These are phyloP conservation scores for Ditylenchus dipsaci DNA, from an alignment of 1,140 invertebrate species.

Conservation along the genomic window DNA sequence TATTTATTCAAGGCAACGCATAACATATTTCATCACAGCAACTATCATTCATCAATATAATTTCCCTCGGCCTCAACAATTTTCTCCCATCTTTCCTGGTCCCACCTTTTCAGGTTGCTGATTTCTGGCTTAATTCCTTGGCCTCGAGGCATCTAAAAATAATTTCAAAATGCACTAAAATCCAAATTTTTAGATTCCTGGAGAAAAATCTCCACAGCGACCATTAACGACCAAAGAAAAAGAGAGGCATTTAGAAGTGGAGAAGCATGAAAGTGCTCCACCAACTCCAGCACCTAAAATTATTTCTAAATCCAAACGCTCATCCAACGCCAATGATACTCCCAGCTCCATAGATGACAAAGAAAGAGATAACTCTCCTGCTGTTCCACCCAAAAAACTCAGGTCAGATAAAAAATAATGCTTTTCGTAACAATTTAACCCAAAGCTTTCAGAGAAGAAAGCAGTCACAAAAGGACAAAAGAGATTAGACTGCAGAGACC, in stretches of 20 bases:
- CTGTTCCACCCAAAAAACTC: conserved; percentile 4
- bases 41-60: too few relatives aligned
- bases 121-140: too few relatives aligned
- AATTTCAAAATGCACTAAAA: background rate
- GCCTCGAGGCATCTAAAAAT: too few relatives aligned
- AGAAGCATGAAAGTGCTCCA: background rate
- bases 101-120: too few relatives aligned
- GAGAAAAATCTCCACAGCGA: background rate
- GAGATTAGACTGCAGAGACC: too few relatives aligned
- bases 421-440: too few relatives aligned
- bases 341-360: background rate
- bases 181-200: background rate
- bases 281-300: background rate
- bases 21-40: too few relatives aligned
- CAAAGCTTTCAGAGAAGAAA: too few relatives aligned
- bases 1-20: too few relatives aligned
- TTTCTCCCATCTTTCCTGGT: too few relatives aligned
- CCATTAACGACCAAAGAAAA: background rate
- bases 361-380: background rate
- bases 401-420: background rate
- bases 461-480: too few relatives aligned
- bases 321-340: background rate
- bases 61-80: too few relatives aligned
- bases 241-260: background rate
- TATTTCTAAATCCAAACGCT: background rate